Conservation (phyloP, 2,113 vertebrate species). For the Recurvirostra avosetta region DNA sequence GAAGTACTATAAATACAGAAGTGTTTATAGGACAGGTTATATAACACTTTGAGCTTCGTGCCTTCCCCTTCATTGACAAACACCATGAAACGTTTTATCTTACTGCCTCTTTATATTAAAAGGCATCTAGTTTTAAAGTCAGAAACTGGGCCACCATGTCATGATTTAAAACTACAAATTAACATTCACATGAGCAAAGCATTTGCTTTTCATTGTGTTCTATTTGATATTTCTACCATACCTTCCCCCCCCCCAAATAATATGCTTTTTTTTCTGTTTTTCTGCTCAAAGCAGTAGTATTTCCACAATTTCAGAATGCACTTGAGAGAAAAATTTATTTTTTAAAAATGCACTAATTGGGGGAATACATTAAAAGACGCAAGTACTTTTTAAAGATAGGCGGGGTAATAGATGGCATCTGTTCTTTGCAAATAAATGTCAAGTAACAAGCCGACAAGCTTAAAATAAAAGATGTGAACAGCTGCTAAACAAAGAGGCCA, state of each 20-base stretch:
- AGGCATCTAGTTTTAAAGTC: not conserved
- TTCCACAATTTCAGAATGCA: not conserved
- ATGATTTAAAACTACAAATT: not conserved
- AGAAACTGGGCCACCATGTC: not conserved
- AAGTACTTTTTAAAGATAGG: not conserved
- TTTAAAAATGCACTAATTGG: not conserved
- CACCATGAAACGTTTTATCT: not conserved
- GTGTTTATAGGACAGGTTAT: not conserved
- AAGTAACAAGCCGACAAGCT: not conserved
- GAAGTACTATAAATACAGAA: not conserved
- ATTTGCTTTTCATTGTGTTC: not conserved
- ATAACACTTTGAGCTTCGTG: not conserved
- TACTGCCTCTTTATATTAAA: not conserved
- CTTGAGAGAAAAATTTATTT: not conserved
- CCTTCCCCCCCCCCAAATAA: not conserved
- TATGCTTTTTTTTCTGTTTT: not conserved
- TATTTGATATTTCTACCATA: not conserved
- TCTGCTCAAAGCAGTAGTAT: not conserved
- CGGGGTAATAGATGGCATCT: not conserved
- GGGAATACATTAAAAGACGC: not conserved
- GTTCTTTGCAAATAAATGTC: constrained; percentile 1
- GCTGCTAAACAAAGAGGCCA: not conserved
- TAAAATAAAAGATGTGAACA: not conserved
- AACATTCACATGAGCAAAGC: not conserved
- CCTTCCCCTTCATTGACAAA: not conserved